Conservation (phyloP, 1,140 invertebrate genomes). For the Nasonia giraulti region DNA sequence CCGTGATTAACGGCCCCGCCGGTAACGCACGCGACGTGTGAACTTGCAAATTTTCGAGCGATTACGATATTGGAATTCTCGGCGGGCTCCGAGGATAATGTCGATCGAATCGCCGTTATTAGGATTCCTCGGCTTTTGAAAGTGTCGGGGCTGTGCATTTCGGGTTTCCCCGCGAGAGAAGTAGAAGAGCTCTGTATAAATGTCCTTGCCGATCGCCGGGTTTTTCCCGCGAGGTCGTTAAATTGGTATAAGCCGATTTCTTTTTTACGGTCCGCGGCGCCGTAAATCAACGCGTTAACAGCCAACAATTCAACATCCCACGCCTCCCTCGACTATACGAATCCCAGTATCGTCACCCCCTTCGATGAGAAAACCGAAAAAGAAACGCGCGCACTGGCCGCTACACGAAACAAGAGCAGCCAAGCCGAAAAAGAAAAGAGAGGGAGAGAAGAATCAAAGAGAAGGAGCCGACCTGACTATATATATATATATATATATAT, state of each 20-base stretch:
- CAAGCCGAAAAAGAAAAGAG: slow-evolving; percentile 50
- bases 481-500: slow-evolving; percentile 16
- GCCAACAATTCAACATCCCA: not conserved
- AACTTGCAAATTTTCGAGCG: no score
- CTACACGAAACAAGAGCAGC: not conserved
- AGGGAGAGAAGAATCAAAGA: slow-evolving; percentile 20
- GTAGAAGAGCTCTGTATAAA: no score
- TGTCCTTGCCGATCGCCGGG: no score
- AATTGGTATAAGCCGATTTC: not conserved
- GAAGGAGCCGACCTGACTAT: slow-evolving; percentile 48
- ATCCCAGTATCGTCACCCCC: not conserved
- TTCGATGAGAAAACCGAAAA: not conserved
- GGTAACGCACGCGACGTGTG: no score
- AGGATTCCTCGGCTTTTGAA: not conserved
- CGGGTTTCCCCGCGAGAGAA: not conserved
- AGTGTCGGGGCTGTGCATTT: not conserved
- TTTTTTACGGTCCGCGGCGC: not conserved
- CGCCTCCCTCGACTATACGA: not conserved
- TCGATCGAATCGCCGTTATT: no score
- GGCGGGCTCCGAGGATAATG: no score
- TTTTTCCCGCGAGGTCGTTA: no score
- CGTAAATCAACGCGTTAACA: not conserved
- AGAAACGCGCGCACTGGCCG: not conserved
- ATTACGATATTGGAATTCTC: no score
- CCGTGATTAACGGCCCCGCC: no score